A percentile compares a stretch with the other conserved stretches of the same genome.
phyloP scores from a whole-genome alignment of 1,140 invertebrate species.

The Ganaspis sp. region DNA sequence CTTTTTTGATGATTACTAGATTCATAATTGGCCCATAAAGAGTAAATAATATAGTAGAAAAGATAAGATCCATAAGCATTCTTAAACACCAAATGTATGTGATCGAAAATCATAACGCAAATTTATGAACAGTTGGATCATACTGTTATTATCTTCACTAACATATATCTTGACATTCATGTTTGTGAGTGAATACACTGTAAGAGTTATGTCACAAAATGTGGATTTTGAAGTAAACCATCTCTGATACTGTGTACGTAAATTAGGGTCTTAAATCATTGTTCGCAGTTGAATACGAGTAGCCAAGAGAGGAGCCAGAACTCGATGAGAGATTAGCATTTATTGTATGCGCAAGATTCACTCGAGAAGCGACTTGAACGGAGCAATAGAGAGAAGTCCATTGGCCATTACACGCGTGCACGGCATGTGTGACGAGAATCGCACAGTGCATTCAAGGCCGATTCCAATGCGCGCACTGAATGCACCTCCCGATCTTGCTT shows the following conservation, averaged over 20 bases:
- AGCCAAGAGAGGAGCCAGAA: not conserved
- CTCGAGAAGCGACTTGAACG: constrained; percentile 9
- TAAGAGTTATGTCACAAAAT: constrained; percentile 29
- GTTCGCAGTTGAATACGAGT: constrained; percentile 6
- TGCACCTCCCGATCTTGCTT: constrained; percentile 1
- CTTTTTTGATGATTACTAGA: no score
- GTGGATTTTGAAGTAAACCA: constrained; percentile 35
- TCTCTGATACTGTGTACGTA: not conserved
- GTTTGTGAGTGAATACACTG: no score
- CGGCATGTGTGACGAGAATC: constrained; percentile 31
- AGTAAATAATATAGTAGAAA: no score
- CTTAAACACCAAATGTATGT: no score
- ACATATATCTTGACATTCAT: no score
- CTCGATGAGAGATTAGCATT: constrained; percentile 35
- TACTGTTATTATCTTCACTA: constrained; percentile 42
- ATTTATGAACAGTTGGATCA: constrained; percentile 31
- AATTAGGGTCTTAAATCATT: not conserved
- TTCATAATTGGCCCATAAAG: no score
- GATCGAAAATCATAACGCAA: no score
- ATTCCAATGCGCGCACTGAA: constrained; percentile 18
- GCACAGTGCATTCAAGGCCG: constrained; percentile 29
- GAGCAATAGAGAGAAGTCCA: constrained; percentile 31
- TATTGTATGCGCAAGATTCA: constrained; percentile 33
- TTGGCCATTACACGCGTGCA: constrained; percentile 35
- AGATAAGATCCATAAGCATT: no score